phyloP scores from a whole-genome alignment of 2,113 vertebrate species.

The Cardinalis cardinalis region DNA sequence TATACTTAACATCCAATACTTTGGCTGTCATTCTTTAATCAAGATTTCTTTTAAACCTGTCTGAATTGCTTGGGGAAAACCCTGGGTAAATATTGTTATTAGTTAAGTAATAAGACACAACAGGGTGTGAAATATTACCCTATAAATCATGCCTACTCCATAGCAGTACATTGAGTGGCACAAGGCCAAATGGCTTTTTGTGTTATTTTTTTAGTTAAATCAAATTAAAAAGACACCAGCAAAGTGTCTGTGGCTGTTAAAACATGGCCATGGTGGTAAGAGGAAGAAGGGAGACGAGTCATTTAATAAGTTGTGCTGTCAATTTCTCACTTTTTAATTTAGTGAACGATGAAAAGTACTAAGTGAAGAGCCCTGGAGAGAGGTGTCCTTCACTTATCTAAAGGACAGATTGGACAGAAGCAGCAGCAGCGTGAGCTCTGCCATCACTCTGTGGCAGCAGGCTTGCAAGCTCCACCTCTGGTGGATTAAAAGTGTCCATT shows the following conservation, averaged over 20 bases:
- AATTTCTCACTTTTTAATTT: constrained; percentile 52
- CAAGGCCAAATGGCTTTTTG: constrained; percentile 65
- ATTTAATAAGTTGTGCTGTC: constrained; percentile 39
- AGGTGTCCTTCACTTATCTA: constrained; percentile 44
- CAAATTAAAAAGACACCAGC: constrained; percentile 67
- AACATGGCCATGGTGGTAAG: background rate
- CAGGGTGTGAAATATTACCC: constrained; percentile 67
- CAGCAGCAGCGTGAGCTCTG: background rate
- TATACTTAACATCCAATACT: constrained; percentile 73
- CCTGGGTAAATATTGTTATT: constrained; percentile 72
- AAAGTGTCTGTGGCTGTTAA: constrained; percentile 46
- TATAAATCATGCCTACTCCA: constrained; percentile 58
- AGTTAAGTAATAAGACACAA: constrained; percentile 72
- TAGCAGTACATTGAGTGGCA: constrained; percentile 36
- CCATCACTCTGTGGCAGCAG: background rate
- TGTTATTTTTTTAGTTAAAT: constrained; percentile 65
- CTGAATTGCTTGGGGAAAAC: constrained; percentile 60
- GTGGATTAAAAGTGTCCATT: background rate
- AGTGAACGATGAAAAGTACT: constrained; percentile 32
- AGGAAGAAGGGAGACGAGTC: background rate
- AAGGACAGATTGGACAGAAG: constrained; percentile 48
- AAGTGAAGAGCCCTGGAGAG: constrained; percentile 22
- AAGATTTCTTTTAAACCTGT: constrained; percentile 70
- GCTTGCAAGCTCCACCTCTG: background rate
- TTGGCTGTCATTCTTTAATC: constrained; percentile 71